Conservation (phyloP, 30 jellyfish, hydroid and myxozoan genomes). For the Aurelia coerulea region DNA sequence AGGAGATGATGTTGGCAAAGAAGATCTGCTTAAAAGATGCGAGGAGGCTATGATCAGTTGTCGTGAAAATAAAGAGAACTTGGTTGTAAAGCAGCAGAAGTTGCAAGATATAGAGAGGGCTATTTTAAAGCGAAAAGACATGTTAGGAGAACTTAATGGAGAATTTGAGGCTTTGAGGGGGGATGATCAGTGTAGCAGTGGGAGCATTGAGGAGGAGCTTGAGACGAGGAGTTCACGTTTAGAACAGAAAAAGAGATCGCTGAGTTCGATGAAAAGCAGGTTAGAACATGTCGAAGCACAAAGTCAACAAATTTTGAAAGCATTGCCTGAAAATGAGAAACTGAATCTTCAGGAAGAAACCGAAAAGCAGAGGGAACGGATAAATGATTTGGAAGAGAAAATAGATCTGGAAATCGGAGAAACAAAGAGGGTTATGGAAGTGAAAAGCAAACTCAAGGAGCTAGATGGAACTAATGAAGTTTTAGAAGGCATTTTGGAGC, state of each 20-base stretch:
- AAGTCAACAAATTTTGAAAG: not conserved
- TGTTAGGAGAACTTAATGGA: not conserved
- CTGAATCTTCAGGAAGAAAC: not conserved
- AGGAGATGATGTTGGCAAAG: not conserved
- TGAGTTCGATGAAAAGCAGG: not conserved
- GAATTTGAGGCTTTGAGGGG: not conserved
- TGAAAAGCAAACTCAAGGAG: not conserved
- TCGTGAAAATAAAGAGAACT: not conserved
- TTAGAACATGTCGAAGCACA: not conserved
- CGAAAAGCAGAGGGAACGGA: not conserved
- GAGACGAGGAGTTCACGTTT: not conserved
- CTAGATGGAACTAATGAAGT: not conserved
- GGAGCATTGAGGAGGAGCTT: not conserved
- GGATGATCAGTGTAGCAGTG: not conserved
- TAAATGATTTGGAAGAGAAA: not conserved
- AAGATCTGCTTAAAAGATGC: not conserved
- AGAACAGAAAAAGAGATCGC: not conserved
- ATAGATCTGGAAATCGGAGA: not conserved
- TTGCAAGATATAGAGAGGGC: slow-evolving; percentile 13
- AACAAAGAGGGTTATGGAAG: not conserved
- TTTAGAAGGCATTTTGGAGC: not conserved
- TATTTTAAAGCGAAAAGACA: not conserved
- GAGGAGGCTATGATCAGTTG: not conserved
- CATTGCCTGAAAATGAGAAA: not conserved
- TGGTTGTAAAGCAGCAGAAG: not conserved